Conservation (phyloP, 2,888 invertebrate genomes). For the Formica aserva region DNA sequence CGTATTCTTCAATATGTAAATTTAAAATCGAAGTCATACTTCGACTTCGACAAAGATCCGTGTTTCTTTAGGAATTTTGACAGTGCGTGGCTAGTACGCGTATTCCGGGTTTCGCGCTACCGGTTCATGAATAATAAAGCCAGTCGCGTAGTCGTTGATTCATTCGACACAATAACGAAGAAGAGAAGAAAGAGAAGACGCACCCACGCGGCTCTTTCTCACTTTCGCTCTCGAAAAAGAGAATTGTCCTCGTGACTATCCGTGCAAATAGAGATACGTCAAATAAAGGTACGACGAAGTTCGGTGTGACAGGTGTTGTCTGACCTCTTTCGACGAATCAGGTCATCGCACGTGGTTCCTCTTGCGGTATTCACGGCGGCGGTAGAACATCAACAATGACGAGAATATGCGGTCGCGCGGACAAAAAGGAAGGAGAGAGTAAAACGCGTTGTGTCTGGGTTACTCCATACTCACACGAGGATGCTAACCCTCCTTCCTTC, state of each 20-base stretch:
- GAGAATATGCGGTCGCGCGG: background rate
- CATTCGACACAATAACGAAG: background rate
- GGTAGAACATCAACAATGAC: background rate
- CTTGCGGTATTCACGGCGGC: background rate
- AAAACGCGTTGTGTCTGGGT: background rate
- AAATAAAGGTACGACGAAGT: conserved; percentile 8
- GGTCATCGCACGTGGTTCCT: conserved; percentile 23
- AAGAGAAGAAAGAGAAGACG: background rate
- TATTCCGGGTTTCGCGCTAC: conserved; percentile 51
- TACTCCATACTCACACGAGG: background rate
- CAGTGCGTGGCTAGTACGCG: conserved; percentile 20
- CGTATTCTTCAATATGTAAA: background rate
- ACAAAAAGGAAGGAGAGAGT: background rate
- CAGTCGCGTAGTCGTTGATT: conserved; percentile 25
- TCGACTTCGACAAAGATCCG: background rate
- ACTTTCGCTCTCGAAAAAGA: conserved; percentile 14
- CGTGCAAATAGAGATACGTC: conserved; percentile 3
- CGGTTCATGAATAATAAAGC: conserved; percentile 61
- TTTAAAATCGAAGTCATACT: background rate
- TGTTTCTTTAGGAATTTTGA: conserved; percentile 36
- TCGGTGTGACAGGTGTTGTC: conserved; percentile 23
- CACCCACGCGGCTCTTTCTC: conserved; percentile 12
- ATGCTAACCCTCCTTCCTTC: conserved; percentile 15
- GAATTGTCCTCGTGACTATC: background rate
- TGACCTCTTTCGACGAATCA: conserved; percentile 36